Conservation (phyloP, 2,113 vertebrate genomes). For the Myxocyprinus asiaticus region DNA sequence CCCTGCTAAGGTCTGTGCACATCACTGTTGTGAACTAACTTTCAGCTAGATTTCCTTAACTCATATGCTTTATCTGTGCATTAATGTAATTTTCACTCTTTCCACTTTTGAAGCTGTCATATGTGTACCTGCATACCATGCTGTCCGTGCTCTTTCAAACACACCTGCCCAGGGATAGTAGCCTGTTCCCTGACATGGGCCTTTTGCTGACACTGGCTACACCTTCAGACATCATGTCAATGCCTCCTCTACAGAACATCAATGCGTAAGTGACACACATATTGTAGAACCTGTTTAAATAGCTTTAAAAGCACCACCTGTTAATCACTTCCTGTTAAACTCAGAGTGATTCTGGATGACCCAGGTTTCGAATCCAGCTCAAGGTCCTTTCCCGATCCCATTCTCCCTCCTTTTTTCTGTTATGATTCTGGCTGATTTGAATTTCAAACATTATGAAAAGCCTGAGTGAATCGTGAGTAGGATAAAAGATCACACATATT, state of each 20-base stretch:
- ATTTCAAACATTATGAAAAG: too few relatives aligned
- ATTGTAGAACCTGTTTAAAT: background rate
- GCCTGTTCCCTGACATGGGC: constrained; percentile 68
- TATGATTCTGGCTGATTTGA: too few relatives aligned
- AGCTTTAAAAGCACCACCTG: background rate
- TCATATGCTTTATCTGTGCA: background rate
- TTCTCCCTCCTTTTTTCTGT: too few relatives aligned
- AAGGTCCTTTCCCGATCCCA: too few relatives aligned
- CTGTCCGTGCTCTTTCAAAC: constrained; percentile 70
- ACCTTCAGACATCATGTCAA: constrained; percentile 63
- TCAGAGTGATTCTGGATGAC: too few relatives aligned
- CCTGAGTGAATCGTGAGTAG: too few relatives aligned
- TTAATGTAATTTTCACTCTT: background rate
- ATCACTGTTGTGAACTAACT: too few relatives aligned
- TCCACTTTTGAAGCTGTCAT: constrained; percentile 61
- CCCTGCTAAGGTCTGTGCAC: too few relatives aligned
- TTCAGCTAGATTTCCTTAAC: too few relatives aligned
- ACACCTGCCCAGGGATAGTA: constrained; percentile 62
- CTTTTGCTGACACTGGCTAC: constrained; percentile 66
- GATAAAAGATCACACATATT: background rate
- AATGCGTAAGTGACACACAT: constrained; percentile 65
- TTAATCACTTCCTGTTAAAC: background rate
- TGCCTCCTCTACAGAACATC: constrained; percentile 67
- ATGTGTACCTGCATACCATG: constrained; percentile 68
- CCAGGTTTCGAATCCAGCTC: too few relatives aligned